Evolutionary conservation across 1,140 invertebrate species (phyloP), one percentile per base, ranked within the genome.

Genomic region (Drosophila pachea): DNA sequence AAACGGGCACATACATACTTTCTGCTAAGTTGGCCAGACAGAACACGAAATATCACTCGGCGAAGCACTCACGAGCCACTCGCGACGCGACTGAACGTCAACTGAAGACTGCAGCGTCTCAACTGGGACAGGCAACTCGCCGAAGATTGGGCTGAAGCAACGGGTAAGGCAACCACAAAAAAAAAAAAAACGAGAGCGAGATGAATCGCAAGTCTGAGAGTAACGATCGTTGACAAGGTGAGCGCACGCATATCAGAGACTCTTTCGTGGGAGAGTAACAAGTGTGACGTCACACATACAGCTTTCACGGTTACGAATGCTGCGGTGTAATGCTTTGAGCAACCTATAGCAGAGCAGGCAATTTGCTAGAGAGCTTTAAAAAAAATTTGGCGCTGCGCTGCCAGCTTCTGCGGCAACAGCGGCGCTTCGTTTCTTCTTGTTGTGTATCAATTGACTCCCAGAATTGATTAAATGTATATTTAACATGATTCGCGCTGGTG

Each of bases 391-490:
- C 47, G 49, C 42, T 35, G 50, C 56, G 62, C 62, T 12, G 47
- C 16, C 32, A 7, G 22, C 22, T 22, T 22, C 22, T 22, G 2
- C 50, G 40, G 9, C 43, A 12, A 40, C 56, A 35, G 5, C 43
- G 48, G 12, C 22, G 22, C 68, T 45, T 53, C 33, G 29, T 31
- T 45, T 22, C 16, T 14, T 38, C 43, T n/a, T n/a, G 38, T 38
- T 50, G 55, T 72, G 63, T 65, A 70, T 68, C 59, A 68, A 72
- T 75, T 50, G 68, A 74, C 53, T 49, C 73, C 79, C 65, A 68
- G 68, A 84, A 84, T 78, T 78, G 55, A 78, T 83, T 78, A 78
- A 84, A 84, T 83, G 77, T 71, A 64, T 69, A 82, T 83, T 82
- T 67, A 73, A 61, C 58, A 75, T 83, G 64, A 75, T 22, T 66